A percentile compares a stretch with the other conserved stretches of the same genome.
phyloP scores from a whole-genome alignment of 2,113 vertebrate genomes.

The Eidolon helvum region DNA sequence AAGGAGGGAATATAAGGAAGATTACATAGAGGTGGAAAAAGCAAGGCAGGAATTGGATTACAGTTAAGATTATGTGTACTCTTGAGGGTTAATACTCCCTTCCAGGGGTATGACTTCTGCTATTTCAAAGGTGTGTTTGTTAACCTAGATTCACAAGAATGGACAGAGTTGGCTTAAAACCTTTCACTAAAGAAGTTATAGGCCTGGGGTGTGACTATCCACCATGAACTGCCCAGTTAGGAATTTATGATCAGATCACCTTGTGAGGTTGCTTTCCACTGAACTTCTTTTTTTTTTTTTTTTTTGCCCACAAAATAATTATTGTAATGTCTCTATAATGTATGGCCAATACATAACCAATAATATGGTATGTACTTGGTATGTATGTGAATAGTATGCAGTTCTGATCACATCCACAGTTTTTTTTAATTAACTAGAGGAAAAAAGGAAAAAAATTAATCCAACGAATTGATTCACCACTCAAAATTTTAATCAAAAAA shows the following conservation, averaged over 20 bases:
- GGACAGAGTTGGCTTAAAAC: not conserved
- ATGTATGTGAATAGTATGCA: not conserved
- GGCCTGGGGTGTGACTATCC: not conserved
- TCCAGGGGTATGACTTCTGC: not conserved
- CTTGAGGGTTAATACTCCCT: not conserved
- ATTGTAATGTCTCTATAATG: not conserved
- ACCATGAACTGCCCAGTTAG: not conserved
- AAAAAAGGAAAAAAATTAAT: not conserved
- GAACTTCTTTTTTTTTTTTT: not conserved
- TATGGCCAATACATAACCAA: not conserved
- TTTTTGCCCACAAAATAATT: not conserved
- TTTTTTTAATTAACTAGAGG: not conserved
- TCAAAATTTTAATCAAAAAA: not conserved
- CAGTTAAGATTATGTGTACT: not conserved
- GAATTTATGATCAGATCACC: not conserved
- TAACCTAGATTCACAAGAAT: not conserved
- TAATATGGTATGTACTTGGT: not conserved
- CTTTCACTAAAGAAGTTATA: not conserved
- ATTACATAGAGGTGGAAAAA: not conserved
- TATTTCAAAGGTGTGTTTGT: not conserved
- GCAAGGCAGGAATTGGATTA: not conserved
- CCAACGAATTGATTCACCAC: not conserved
- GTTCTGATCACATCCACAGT: not conserved
- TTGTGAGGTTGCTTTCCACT: not conserved
- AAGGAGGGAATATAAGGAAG: not conserved